phyloP scores from a whole-genome alignment of 2,113 vertebrate species.

The Oenanthe melanoleuca region DNA sequence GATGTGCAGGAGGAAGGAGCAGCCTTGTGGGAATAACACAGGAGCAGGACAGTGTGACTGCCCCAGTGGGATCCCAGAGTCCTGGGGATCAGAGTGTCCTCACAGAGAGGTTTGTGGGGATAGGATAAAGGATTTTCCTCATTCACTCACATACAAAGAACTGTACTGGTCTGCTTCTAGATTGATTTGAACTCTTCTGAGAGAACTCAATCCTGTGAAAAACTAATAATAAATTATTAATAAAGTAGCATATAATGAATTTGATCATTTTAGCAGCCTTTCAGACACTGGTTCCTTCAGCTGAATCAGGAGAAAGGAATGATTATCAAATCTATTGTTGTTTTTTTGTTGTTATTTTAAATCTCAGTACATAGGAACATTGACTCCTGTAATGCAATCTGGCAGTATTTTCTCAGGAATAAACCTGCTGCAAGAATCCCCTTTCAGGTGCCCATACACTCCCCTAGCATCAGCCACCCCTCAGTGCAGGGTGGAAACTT shows the following conservation, averaged over 20 bases:
- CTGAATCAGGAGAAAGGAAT: neutral
- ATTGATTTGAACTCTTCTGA: neutral
- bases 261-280: neutral
- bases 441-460: neutral
- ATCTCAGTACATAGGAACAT: neutral
- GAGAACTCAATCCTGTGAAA: neutral
- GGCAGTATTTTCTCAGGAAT: neutral
- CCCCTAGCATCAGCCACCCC: neutral
- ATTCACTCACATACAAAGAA: neutral
- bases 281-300: neutral
- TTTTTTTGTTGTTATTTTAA: neutral
- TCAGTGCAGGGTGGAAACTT: neutral
- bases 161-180: neutral
- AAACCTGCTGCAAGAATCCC: neutral
- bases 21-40: neutral
- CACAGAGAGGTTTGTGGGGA: neutral
- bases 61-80: neutral
- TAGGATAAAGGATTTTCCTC: fast-evolving
- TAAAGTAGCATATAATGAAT: fast-evolving
- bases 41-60: neutral
- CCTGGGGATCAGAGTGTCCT: neutral
- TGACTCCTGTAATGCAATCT: neutral
- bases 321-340: neutral
- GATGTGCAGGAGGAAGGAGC: neutral
- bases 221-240: neutral